phyloP scores from a whole-genome alignment of 2,113 vertebrate genomes.

The Scatophagus argus region DNA sequence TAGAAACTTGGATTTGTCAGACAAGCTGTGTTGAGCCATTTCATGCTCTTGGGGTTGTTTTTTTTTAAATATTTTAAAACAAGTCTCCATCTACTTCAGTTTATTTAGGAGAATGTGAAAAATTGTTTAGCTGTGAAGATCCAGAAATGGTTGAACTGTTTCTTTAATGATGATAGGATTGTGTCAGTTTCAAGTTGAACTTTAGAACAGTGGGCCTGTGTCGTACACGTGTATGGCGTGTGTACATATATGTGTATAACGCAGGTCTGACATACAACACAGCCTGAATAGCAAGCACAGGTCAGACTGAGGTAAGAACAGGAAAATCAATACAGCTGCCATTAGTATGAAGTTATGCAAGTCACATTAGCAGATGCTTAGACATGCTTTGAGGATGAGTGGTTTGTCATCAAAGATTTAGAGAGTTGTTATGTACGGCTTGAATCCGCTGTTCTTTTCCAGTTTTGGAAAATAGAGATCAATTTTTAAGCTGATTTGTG shows the following conservation, averaged over 20 bases:
- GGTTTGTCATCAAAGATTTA: not conserved
- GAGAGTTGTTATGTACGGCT: not conserved
- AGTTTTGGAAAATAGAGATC: not conserved
- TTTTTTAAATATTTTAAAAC: too few species aligned
- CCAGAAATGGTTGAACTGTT: too few species aligned
- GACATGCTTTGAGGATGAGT: not conserved
- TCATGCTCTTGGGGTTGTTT: too few species aligned
- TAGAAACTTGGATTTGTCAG: too few species aligned
- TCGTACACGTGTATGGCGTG: constrained; percentile 8
- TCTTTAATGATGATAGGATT: constrained; percentile 37
- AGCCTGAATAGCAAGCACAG: not conserved
- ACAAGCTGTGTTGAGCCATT: too few species aligned
- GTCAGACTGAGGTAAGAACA: constrained; percentile 20
- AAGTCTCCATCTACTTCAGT: too few species aligned
- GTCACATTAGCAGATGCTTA: not conserved
- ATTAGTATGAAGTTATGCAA: not conserved
- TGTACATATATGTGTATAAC: too few species aligned
- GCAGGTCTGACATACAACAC: too few species aligned
- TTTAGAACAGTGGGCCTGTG: not conserved
- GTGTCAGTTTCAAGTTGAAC: constrained; percentile 13
- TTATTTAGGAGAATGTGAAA: too few species aligned
- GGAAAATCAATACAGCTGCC: constrained; percentile 27
- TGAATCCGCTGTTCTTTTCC: not conserved
- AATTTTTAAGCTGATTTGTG: not conserved
- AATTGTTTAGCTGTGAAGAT: too few species aligned